phyloP scores from a whole-genome alignment of 2,888 invertebrate genomes.

The Pediacus dermestoides region DNA sequence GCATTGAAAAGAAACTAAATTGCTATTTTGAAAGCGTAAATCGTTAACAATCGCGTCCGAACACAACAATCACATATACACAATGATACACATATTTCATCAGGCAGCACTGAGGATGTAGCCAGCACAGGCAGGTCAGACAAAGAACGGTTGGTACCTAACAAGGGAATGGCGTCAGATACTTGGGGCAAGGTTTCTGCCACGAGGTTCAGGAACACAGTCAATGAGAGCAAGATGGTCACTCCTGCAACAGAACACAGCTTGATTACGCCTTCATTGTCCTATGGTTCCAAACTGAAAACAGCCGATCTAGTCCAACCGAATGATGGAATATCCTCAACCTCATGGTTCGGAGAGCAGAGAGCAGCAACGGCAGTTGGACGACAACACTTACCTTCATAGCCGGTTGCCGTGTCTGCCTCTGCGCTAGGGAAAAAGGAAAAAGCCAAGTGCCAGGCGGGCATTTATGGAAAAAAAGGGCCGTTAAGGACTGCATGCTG shows the following conservation, averaged over 20 bases:
- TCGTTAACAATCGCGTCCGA: constrained; percentile 40
- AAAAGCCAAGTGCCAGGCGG: constrained; percentile 1
- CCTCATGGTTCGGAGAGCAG: too few relatives aligned
- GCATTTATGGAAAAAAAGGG: constrained; percentile 16
- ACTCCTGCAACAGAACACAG: constrained; percentile 87
- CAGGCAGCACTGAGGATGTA: constrained; percentile 51
- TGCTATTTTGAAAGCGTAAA: constrained; percentile 5
- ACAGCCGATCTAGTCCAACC: too few relatives aligned
- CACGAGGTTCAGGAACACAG: constrained; percentile 99
- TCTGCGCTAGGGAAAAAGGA: constrained; percentile 2
- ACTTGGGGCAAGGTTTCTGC: constrained; percentile 99
- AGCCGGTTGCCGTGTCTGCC: not conserved
- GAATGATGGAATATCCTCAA: too few relatives aligned
- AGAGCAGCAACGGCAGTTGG: not conserved
- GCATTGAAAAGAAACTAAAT: constrained; percentile 23
- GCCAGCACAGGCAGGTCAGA: constrained; percentile 53
- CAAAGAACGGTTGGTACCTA: constrained; percentile 72
- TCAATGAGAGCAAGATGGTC: constrained; percentile 98
- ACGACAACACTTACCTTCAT: constrained; percentile 1
- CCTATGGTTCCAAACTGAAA: not conserved
- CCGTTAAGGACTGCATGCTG: constrained; percentile 31
- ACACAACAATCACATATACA: constrained; percentile 50
- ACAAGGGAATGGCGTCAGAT: constrained; percentile 99
- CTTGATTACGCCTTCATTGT: constrained; percentile 51
- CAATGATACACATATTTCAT: constrained; percentile 48